Evolutionary conservation across 2,888 invertebrate genomes (phyloP).

Genomic region (Chironomus riparius): DNA sequence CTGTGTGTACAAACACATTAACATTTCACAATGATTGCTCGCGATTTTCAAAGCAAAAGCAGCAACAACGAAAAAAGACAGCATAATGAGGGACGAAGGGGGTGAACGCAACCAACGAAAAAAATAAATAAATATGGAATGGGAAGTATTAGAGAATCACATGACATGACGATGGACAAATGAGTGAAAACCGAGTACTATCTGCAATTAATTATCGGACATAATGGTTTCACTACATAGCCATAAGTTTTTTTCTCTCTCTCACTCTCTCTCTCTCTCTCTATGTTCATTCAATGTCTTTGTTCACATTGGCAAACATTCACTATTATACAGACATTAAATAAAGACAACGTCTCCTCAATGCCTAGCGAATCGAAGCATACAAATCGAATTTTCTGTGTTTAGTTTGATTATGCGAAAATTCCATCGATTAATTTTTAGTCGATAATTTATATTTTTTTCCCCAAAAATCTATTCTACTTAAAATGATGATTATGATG

Average conservation of each 20-base stretch:
- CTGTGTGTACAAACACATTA: constrained; percentile 19
- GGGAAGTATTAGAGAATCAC: not conserved
- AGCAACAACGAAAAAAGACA: constrained; percentile 2
- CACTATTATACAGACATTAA: constrained; percentile 13
- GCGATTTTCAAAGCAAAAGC: constrained; percentile 5
- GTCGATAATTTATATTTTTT: not conserved
- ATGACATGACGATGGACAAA: not conserved
- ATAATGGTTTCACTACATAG: constrained; percentile 24
- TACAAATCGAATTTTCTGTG: not conserved
- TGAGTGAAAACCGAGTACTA: constrained; percentile 1
- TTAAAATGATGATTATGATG: not conserved
- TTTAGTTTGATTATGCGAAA: constrained; percentile 4
- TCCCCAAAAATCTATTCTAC: not conserved
- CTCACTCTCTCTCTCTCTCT: not conserved
- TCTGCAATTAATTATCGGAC: constrained; percentile 26
- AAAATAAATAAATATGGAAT: not conserved
- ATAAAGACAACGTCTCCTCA: constrained; percentile 18
- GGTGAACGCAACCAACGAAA: not conserved
- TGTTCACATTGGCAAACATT: constrained; percentile 15
- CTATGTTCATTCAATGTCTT: not conserved
- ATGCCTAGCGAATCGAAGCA: not conserved
- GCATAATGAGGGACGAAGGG: not conserved
- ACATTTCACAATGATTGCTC: constrained; percentile 25
- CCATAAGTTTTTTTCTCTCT: constrained; percentile 13
- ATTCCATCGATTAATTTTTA: constrained; percentile 18